A percentile compares a stretch with the other conserved stretches of the same genome.
Evolutionary conservation across 2,797 vertebrate species (phyloP).

Genomic region (Urophycis tenuis): DNA sequence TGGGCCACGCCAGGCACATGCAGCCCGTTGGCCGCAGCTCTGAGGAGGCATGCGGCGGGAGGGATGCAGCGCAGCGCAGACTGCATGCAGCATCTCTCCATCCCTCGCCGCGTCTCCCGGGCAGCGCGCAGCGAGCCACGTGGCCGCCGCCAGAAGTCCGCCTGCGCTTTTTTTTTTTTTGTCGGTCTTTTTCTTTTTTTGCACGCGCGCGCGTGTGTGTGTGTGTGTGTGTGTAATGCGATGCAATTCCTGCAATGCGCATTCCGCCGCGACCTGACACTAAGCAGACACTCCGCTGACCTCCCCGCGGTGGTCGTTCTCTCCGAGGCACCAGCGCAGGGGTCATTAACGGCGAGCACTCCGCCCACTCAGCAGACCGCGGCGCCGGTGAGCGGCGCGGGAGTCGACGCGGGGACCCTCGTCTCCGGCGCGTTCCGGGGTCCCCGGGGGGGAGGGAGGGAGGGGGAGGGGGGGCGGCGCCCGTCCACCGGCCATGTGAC

Average conservation of each 20-base stretch:
- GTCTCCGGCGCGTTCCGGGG: too few relatives aligned
- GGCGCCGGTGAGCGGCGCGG: too few relatives aligned
- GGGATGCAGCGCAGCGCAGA: background rate
- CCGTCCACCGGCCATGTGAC: too few relatives aligned
- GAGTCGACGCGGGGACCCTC: too few relatives aligned
- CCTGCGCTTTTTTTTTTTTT: too few relatives aligned
- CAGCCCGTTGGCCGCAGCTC: constrained; percentile 6
- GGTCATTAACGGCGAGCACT: background rate
- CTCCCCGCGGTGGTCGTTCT: background rate
- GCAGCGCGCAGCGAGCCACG: background rate
- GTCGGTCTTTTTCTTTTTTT: too few relatives aligned
- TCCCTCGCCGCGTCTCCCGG: too few relatives aligned
- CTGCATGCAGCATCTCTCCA: background rate
- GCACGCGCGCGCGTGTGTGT: too few relatives aligned
- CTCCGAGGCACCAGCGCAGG: background rate
- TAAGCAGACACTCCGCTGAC: background rate
- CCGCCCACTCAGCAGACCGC: background rate
- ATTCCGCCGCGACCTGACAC: background rate
- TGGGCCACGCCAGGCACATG: constrained; percentile 54
- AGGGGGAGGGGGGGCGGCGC: too few relatives aligned
- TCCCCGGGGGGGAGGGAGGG: too few relatives aligned
- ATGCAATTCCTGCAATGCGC: constrained; percentile 1
- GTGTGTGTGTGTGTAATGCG: too few relatives aligned
- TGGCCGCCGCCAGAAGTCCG: background rate
- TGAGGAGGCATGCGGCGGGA: background rate